Evolutionary conservation across 2,797 vertebrate species (phyloP), one percentile per base, ranked within the genome.

Genomic region (Pipistrellus pygmaeus): DNA sequence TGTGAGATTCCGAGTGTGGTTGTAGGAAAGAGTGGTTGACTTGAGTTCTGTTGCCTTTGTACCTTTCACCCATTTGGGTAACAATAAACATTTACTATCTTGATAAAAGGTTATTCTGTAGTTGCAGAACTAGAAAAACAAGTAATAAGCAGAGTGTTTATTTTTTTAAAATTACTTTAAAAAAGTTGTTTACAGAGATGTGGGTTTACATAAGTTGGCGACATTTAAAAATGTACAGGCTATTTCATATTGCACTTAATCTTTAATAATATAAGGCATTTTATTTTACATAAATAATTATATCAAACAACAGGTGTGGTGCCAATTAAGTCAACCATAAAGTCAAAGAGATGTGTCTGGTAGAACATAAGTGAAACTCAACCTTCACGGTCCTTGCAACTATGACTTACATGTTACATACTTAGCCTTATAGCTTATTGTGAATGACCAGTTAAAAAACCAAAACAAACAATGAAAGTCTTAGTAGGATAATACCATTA

Each of bases 161-260:
- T 98, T 98, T 97, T 95, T 98, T 97, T 96, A 98, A 98, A 98
- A 98, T 98, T 98, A 98, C 97, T 98, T 98, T 96, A 98, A 99
- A 97, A 96, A 97, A 87, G 86, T 97, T 97, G 97, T 98, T 97
- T 98, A 98, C 97, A 97, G 97, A 66, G 71, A 98, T 98, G 97
- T 97, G 97, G 97, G 98, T 98, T 98, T 98, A 98, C 98, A 98
- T 93, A 97, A 98, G 97, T 93, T 95, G 97, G 97, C 88, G 92
- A 98, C 96, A 96, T 97, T 60, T 97, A 96, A 93, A 98, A 98
- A 98, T 98, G 97, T 98, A 98, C 98, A 98, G 96, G 98, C 98
- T 98, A 98, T 97, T 97, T 98, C 96, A 97, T 98, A 98, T 98
- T 98, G 98, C 98, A 99, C 98, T 97, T 97, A 98, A 97, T 98